A percentile compares a stretch with the other conserved stretches of the same genome.
Conservation (phyloP, 2,888 invertebrate genomes). For the Drosophila sordidula region DNA sequence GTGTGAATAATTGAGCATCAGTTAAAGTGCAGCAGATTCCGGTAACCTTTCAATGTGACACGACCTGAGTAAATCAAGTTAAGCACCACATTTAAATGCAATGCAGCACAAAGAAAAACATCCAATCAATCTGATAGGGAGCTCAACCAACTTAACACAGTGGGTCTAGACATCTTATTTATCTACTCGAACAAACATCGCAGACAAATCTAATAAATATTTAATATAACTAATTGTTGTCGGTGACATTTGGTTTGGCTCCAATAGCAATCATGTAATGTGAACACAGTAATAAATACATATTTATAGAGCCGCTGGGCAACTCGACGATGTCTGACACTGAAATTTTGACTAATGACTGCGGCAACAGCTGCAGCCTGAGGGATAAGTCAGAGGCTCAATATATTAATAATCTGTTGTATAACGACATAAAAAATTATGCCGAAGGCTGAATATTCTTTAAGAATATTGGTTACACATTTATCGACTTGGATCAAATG, state of each 20-base stretch:
- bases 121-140: conserved; percentile 32
- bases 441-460: not conserved
- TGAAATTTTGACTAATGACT: conserved; percentile 32
- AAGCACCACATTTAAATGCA: conserved; percentile 48
- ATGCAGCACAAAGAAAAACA: conserved; percentile 17
- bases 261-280: conserved; percentile 16
- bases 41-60: not conserved
- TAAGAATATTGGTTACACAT: not conserved
- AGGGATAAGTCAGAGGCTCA: conserved; percentile 4
- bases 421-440: not conserved
- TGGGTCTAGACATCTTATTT: conserved; percentile 45
- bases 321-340: conserved; percentile 22
- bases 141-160: not conserved
- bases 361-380: not conserved
- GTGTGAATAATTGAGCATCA: no score
- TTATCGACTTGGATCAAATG: not conserved
- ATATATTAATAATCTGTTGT: conserved; percentile 8
- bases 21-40: not conserved
- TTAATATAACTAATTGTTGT: conserved; percentile 53
- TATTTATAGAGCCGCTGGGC: conserved; percentile 18
- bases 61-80: conserved; percentile 47
- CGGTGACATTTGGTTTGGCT: conserved; percentile 6
- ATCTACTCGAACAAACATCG: conserved; percentile 10
- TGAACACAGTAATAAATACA: conserved; percentile 30
- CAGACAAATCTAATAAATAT: conserved; percentile 44